Evolutionary conservation across 2,888 invertebrate species (phyloP).

Genomic region (Euspilapteryx auroguttella): DNA sequence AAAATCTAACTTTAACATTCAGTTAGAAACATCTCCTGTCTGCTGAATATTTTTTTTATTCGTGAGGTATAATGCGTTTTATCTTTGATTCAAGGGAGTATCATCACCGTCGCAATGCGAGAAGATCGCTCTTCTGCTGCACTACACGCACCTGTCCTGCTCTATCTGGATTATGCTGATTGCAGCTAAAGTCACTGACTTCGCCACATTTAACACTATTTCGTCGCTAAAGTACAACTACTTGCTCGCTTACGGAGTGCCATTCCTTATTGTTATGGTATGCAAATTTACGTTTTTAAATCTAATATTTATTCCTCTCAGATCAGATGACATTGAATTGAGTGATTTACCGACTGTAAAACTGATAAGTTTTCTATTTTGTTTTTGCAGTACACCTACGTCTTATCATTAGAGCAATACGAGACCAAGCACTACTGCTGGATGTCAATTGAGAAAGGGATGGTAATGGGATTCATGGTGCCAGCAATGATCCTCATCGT

Average conservation of each 20-base stretch:
- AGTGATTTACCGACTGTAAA: no score
- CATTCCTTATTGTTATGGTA: constrained; percentile 69
- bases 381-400: constrained; percentile 66
- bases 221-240: constrained; percentile 63
- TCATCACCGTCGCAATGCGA: constrained; percentile 66
- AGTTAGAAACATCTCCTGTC: no score
- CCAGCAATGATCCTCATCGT: constrained; percentile 70
- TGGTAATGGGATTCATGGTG: constrained; percentile 75
- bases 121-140: constrained; percentile 66
- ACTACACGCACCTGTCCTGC: constrained; percentile 70
- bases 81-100: constrained; percentile 68
- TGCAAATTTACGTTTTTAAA: constrained; percentile 14
- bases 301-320: no score
- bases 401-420: constrained; percentile 69
- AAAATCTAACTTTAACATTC: no score
- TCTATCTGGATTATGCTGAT: constrained; percentile 71
- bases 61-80: no score
- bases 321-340: no score
- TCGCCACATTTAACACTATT: constrained; percentile 62
- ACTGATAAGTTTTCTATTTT: no score
- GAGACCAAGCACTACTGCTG: constrained; percentile 75
- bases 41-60: no score
- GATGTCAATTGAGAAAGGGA: constrained; percentile 76
- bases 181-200: constrained; percentile 49
- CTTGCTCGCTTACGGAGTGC: constrained; percentile 64